Evolutionary conservation across 2,888 invertebrate species (phyloP).

Genomic region (Heteromyza rotundicornis): DNA sequence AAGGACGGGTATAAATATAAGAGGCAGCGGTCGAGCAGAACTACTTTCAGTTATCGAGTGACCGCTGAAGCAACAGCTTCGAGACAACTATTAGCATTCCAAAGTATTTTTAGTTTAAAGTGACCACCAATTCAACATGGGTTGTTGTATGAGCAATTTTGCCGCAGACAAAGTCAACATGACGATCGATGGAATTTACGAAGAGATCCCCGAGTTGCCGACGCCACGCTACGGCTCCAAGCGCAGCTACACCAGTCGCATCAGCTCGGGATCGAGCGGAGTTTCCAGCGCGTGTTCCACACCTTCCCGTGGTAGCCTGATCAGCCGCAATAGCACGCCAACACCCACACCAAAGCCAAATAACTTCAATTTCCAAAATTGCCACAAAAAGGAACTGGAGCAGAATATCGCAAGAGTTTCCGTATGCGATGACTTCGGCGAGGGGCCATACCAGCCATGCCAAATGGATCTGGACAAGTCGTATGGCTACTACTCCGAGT

Average conservation of each 20-base stretch:
- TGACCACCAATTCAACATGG: slow-evolving; percentile 38
- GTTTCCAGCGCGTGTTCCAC: slow-evolving; percentile 24
- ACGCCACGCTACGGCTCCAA: slow-evolving; percentile 21
- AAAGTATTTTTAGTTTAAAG: no score
- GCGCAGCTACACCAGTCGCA: slow-evolving; percentile 29
- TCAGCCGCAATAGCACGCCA: slow-evolving; percentile 33
- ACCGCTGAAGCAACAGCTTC: no score
- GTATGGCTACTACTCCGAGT: slow-evolving; percentile 40
- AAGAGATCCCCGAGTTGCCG: neutral
- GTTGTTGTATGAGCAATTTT: slow-evolving; percentile 46
- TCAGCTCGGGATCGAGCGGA: slow-evolving; percentile 25
- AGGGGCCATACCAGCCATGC: slow-evolving; percentile 29
- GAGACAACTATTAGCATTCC: no score
- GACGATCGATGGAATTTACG: neutral
- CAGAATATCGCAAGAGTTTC: neutral
- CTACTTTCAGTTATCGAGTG: no score
- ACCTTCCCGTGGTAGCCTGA: slow-evolving; percentile 32
- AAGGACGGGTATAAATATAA: no score
- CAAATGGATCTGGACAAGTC: slow-evolving; percentile 32
- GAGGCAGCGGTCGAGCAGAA: no score
- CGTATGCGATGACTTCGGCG: slow-evolving; percentile 54
- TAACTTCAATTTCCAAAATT: slow-evolving; percentile 6
- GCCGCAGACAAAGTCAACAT: slow-evolving; percentile 20
- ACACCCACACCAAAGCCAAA: slow-evolving; percentile 12
- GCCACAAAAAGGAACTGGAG: neutral